phyloP scores from a whole-genome alignment of 2,797 vertebrate genomes.

The Tenualosa ilisha region DNA sequence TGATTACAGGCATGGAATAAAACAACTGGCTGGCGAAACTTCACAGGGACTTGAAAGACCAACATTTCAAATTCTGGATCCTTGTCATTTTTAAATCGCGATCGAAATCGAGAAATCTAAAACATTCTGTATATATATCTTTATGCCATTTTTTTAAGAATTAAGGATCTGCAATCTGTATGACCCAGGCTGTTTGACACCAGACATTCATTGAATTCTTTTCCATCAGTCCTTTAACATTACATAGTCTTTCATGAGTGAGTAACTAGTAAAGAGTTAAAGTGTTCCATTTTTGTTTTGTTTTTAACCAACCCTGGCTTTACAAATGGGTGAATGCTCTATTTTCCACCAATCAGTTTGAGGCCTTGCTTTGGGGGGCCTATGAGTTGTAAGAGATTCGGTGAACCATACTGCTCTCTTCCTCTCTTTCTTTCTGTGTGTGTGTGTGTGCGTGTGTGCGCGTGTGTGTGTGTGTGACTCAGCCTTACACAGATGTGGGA shows the following conservation, averaged over 20 bases:
- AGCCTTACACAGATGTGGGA: slow-evolving; percentile 26
- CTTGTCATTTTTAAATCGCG: not conserved
- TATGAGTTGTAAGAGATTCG: not conserved
- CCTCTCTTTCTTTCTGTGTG: not conserved
- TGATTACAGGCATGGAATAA: not conserved
- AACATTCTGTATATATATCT: not conserved
- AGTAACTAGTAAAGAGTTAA: not conserved
- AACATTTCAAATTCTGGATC: not conserved
- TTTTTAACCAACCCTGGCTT: not conserved
- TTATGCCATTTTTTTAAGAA: too few relatives aligned
- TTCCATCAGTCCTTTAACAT: not conserved
- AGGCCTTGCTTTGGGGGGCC: not conserved
- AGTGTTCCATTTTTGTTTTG: not conserved
- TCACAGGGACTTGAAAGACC: not conserved
- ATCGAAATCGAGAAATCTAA: too few relatives aligned
- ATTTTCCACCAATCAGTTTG: not conserved
- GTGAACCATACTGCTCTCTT: not conserved
- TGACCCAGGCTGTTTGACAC: not conserved
- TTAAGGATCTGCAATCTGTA: not conserved
- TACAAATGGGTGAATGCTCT: not conserved
- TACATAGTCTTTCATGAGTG: not conserved
- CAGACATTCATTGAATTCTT: not conserved
- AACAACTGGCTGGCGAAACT: not conserved
- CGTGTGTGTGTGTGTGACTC: not conserved
- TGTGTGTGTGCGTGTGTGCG: slow-evolving; percentile 11